phyloP scores from a whole-genome alignment of 1,140 invertebrate species.

The Panagrolaimus sp. region DNA sequence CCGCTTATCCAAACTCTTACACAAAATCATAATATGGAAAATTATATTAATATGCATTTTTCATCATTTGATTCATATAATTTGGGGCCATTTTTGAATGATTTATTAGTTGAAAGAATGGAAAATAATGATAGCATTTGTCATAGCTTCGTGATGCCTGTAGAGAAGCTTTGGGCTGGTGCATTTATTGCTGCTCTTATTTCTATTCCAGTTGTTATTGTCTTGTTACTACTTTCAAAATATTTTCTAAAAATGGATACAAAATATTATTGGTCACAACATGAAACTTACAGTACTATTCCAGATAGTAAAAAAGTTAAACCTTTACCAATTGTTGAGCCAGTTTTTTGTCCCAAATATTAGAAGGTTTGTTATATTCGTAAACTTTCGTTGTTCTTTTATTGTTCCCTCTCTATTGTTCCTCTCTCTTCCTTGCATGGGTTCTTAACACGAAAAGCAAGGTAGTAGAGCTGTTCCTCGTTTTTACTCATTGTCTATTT shows the following conservation, averaged over 20 bases:
- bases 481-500: too few species aligned
- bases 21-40: slow-evolving; percentile 33
- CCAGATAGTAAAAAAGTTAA: slow-evolving; percentile 12
- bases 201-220: slow-evolving; percentile 18
- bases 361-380: too few species aligned
- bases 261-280: slow-evolving; percentile 18
- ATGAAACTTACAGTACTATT: slow-evolving; percentile 23
- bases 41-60: slow-evolving; percentile 28
- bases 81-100: slow-evolving; percentile 29
- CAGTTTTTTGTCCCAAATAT: background rate
- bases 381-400: too few species aligned
- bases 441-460: too few species aligned
- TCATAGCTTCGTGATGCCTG: slow-evolving; percentile 13
- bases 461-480: too few species aligned
- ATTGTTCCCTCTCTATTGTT: too few species aligned
- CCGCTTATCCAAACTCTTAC: slow-evolving; percentile 29
- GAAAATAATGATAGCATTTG: slow-evolving; percentile 31
- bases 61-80: slow-evolving; percentile 24
- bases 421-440: too few species aligned
- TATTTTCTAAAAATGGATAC: slow-evolving; percentile 24
- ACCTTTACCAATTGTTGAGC: background rate
- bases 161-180: slow-evolving; percentile 23
- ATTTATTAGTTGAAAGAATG: slow-evolving; percentile 19
- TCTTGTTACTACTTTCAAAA: slow-evolving; percentile 24
- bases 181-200: slow-evolving; percentile 17